Conservation (phyloP, 2,888 invertebrate genomes). For the Chrysolina oricalcia region DNA sequence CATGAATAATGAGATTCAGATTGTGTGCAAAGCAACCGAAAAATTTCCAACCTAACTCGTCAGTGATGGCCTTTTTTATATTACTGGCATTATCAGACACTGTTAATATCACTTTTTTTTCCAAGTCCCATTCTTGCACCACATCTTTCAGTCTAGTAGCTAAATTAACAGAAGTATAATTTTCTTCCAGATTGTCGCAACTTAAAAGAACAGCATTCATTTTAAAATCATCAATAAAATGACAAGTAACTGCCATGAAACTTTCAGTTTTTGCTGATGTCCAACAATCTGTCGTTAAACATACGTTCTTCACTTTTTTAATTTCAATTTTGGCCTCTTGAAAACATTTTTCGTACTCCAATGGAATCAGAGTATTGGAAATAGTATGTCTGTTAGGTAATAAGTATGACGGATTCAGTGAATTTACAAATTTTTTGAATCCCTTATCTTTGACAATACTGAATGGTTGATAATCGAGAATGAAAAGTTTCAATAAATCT, state of each 20-base stretch:
- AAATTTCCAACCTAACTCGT: constrained; percentile 28
- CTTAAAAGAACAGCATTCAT: constrained; percentile 31
- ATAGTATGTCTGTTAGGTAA: constrained; percentile 39
- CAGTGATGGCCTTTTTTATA: constrained; percentile 36
- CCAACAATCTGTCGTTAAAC: constrained; percentile 49
- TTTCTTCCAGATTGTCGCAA: constrained; percentile 26
- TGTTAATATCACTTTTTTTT: constrained; percentile 34
- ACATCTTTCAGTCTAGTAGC: constrained; percentile 10
- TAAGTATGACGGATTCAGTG: constrained; percentile 41
- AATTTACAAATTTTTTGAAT: constrained; percentile 41
- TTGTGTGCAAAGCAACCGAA: constrained; percentile 42
- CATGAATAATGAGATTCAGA: constrained; percentile 32
- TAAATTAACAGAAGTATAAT: constrained; percentile 35
- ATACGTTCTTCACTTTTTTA: constrained; percentile 27
- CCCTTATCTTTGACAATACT: constrained; percentile 43
- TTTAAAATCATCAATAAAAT: constrained; percentile 42
- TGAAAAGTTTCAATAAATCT: too few species aligned
- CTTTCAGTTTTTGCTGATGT: constrained; percentile 40
- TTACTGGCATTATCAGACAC: constrained; percentile 48
- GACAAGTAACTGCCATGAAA: constrained; percentile 40
- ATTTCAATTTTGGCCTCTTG: constrained; percentile 15
- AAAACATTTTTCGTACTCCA: constrained; percentile 35
- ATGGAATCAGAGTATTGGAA: constrained; percentile 35
- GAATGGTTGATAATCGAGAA: constrained; percentile 46
- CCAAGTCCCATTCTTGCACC: constrained; percentile 25